Evolutionary conservation across 2,113 vertebrate genomes (phyloP), one percentile per base, ranked within the genome.

Genomic region (Pogonocichla stellata): DNA sequence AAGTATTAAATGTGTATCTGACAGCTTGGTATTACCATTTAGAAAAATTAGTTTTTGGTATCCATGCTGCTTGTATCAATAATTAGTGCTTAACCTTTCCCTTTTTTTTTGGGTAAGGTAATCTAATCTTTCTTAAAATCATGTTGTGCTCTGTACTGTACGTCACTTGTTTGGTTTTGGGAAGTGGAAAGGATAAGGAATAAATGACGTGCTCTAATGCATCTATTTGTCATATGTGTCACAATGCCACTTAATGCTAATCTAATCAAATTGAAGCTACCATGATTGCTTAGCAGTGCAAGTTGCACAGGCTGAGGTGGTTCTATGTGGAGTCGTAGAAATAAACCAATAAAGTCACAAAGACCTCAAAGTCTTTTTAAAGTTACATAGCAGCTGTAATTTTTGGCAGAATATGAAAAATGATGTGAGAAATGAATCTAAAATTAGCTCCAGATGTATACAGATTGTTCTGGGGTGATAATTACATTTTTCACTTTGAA

Each of bases 191-290:
- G 88, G 92, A 96, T 97, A 95, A 96, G 95, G 95, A 98, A 98
- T 97, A 98, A 99, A 98, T 98, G 98, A 98, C 98, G 93, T 96
- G 95, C 97, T 98, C 97, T 99, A 98, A 99, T 99, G 98, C 92
- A 97, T 97, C 98, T 99, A 98, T 99, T 99, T 99, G 98, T 99
- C 98, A 99, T 98, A 96, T 89, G 94, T 99, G 98, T 99, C 98
- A 98, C 94, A 97, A 95, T 98, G 97, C 98, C 98, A 97, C 98
- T 99, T 99, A 98, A 99, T 99, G 98, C 97, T 98, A 98, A 98
- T 98, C 98, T 98, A 98, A 98, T 99, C 98, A 98, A 98, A 98
- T 97, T 95, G 98, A 96, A 96, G 96, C 98, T 98, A 97, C 95
- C 19, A 56, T 75, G 71, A 95, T 98, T 80, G 95, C 92, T 96